Percentiles rank a stretch among this genome's conserved stretches.
phyloP scores from a whole-genome alignment of 1,140 invertebrate genomes.

The Chymomyza costata region DNA sequence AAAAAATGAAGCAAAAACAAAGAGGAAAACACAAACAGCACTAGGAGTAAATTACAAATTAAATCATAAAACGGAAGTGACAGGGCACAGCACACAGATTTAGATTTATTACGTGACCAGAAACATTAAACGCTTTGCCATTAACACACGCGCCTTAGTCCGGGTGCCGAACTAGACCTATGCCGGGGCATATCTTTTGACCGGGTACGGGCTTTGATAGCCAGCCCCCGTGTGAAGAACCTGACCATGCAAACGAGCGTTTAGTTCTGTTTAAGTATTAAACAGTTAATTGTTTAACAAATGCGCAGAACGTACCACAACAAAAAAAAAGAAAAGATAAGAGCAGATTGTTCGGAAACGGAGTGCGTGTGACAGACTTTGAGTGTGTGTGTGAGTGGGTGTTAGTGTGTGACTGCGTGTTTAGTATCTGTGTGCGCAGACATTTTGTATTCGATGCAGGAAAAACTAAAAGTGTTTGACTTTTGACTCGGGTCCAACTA shows the following conservation, averaged over 20 bases:
- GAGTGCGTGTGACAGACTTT: not conserved
- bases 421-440: constrained; percentile 3
- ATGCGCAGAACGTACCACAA: not conserved
- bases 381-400: not conserved
- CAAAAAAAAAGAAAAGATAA: no score
- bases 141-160: constrained; percentile 60
- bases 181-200: constrained; percentile 5
- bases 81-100: constrained; percentile 68
- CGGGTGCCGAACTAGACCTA: constrained; percentile 10
- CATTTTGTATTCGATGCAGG: no score
- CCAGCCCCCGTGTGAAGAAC: constrained; percentile 11
- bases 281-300: constrained; percentile 36
- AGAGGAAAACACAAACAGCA: constrained; percentile 10
- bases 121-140: constrained; percentile 70
- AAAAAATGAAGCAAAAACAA: not conserved
- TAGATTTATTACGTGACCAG: constrained; percentile 73
- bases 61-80: constrained; percentile 74
- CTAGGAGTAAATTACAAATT: constrained; percentile 72
- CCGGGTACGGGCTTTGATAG: not conserved
- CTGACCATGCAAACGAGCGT: constrained; percentile 12
- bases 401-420: not conserved
- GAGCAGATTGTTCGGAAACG: not conserved
- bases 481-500: no score
- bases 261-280: constrained; percentile 32
- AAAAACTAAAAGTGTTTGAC: not conserved